These are phyloP conservation scores for Ridgeia piscesae DNA, from an alignment of 1,140 invertebrate species.

Conservation along the genomic window DNA sequence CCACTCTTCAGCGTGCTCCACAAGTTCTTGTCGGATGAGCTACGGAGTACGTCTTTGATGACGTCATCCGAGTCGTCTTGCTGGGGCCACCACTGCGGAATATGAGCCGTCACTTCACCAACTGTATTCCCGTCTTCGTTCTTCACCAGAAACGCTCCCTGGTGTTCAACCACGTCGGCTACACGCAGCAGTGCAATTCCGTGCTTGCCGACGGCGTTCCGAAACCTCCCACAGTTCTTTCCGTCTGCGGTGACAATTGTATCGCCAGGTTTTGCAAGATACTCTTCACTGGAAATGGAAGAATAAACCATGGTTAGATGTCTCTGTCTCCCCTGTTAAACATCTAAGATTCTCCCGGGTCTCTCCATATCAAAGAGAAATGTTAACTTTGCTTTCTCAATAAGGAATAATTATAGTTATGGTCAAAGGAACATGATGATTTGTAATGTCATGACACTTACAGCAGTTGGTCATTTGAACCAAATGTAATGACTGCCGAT, in stretches of 20 bases:
- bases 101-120: conserved; percentile 8
- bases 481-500: too few relatives aligned
- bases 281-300: conserved; percentile 18
- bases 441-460: too few relatives aligned
- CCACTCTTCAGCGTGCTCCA: background rate
- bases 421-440: too few relatives aligned
- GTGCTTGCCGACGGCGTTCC: background rate
- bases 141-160: conserved; percentile 18
- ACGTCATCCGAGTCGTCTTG: background rate
- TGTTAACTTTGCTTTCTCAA: background rate
- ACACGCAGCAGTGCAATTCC: conserved; percentile 28
- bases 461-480: background rate
- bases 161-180: conserved; percentile 6
- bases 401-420: too few relatives aligned
- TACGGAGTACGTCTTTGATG: background rate
- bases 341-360: background rate
- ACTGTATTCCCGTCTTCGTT: conserved; percentile 5
- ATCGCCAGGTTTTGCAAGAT: background rate
- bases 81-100: conserved; percentile 29
- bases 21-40: background rate
- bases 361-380: background rate
- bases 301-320: background rate
- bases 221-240: conserved; percentile 26
- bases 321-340: background rate
- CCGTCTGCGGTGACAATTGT: conserved; percentile 14